phyloP scores from a whole-genome alignment of 2,113 vertebrate genomes.

The Zingel zingel region DNA sequence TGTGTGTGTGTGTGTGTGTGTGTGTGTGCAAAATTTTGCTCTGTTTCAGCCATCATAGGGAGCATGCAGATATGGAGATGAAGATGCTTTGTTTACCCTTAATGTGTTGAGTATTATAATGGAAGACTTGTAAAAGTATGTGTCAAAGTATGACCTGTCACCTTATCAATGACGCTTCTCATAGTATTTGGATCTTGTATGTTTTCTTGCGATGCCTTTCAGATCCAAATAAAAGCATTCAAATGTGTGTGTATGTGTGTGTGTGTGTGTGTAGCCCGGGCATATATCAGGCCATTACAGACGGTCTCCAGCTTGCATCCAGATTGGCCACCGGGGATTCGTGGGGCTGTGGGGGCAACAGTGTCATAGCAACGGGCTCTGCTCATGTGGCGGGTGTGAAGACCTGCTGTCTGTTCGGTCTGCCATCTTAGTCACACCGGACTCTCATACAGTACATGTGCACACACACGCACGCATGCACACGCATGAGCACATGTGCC shows the following conservation, averaged over 20 bases:
- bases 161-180: no score
- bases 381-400: conserved; percentile 75
- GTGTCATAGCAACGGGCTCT: conserved; percentile 77
- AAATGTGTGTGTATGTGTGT: conserved; percentile 10
- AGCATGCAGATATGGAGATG: no score
- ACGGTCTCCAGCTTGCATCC: conserved; percentile 78
- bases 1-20: conserved; percentile 23
- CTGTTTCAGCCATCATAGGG: no score
- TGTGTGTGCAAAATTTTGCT: no score
- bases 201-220: no score
- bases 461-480: not conserved
- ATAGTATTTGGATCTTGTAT: no score
- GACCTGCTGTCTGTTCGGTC: conserved; percentile 77
- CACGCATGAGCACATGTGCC: not conserved
- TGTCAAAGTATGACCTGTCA: no score
- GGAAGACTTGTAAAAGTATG: no score
- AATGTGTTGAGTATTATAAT: no score
- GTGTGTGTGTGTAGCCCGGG: conserved; percentile 26
- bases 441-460: not conserved
- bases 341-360: conserved; percentile 72
- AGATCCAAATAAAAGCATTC: no score
- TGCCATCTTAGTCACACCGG: conserved; percentile 68
- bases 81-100: no score
- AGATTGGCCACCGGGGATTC: conserved; percentile 79
- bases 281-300: conserved; percentile 69